phyloP scores from a whole-genome alignment of 2,888 invertebrate genomes.

The Phrixothrix hirtus region DNA sequence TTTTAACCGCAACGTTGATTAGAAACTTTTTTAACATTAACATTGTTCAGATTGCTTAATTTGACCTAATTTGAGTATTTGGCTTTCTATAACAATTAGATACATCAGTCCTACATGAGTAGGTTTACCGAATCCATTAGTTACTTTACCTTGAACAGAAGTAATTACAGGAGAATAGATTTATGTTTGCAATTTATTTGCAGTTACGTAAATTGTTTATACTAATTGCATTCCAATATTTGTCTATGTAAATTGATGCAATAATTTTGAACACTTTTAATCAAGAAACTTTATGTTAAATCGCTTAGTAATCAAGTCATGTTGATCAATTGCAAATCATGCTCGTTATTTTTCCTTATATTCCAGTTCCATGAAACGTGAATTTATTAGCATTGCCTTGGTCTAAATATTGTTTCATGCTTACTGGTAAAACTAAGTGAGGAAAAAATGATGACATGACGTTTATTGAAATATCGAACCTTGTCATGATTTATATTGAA shows the following conservation, averaged over 20 bases:
- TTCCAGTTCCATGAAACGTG: slow-evolving; percentile 9
- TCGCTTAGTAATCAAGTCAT: slow-evolving; percentile 3
- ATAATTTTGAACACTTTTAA: slow-evolving; percentile 7
- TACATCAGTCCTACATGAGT: slow-evolving; percentile 1
- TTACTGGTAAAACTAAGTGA: neutral
- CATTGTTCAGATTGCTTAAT: neutral
- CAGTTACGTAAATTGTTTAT: slow-evolving; percentile 16
- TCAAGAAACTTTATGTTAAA: slow-evolving; percentile 9
- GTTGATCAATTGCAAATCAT: slow-evolving; percentile 7
- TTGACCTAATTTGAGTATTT: neutral
- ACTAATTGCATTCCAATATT: slow-evolving; percentile 18
- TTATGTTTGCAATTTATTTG: slow-evolving; percentile 6
- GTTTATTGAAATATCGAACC: slow-evolving; percentile 9
- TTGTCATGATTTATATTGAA: too few relatives aligned
- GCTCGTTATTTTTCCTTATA: slow-evolving; percentile 2
- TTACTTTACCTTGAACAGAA: slow-evolving; percentile 8
- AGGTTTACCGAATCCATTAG: slow-evolving; percentile 2
- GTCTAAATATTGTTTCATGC: slow-evolving; percentile 11
- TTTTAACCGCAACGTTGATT: neutral
- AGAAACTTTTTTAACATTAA: neutral
- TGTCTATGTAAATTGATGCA: slow-evolving; percentile 6
- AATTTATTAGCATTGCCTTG: slow-evolving; percentile 16
- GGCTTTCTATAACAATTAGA: neutral
- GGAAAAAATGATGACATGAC: slow-evolving; percentile 7
- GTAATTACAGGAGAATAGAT: slow-evolving; percentile 13